Evolutionary conservation across 1,140 invertebrate species (phyloP), one percentile per base, ranked within the genome.

Genomic region (Drosophila burlai): DNA sequence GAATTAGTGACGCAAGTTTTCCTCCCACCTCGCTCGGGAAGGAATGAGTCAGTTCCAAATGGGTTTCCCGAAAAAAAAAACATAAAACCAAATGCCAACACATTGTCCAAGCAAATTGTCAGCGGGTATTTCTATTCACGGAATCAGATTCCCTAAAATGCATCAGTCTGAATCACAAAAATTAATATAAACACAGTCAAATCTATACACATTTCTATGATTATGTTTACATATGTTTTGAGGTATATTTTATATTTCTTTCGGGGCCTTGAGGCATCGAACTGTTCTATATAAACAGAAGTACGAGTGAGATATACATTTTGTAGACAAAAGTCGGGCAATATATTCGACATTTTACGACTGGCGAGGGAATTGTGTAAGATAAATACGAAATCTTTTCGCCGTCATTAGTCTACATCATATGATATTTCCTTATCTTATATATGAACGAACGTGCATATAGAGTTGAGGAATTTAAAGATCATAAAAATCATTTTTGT

Each of bases 261-360:
- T 38, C 4, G 36, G 9, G 54, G 68, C 83, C 80, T 87, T 83
- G 76, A 66, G 64, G 54, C 76, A 86, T 80, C 83, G 64, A 80
- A 87, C 76, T 76, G 76, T 65, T 57, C 47, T 72, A 45, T 62
- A 59, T 47, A 64, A 60, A 49, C 45, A 58, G 64, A 47, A 69
- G 42, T 67, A 50, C 40, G 38, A 47, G 40, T 31, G 46, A 50
- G 34, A 74, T 50, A 60, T 55, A 49, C 24, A 57, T 60, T 61
- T 64, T 66, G 55, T 60, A 72, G 63, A 55, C 66, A 72, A 63
- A 80, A 76, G 72, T 76, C 77, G 76, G 71, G 63, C 59, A 68
- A 80, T 83, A 83, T 83, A 69, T 83, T 83, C 71, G 58, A 74
- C 63, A 83, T 82, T 83, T 83, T 83, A 83, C 76, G 65, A 81